A percentile compares a stretch with the other conserved stretches of the same genome.
These are phyloP conservation scores for Oncopodura yosiiana DNA, from an alignment of 1,140 invertebrate genomes.

Conservation along the genomic window DNA sequence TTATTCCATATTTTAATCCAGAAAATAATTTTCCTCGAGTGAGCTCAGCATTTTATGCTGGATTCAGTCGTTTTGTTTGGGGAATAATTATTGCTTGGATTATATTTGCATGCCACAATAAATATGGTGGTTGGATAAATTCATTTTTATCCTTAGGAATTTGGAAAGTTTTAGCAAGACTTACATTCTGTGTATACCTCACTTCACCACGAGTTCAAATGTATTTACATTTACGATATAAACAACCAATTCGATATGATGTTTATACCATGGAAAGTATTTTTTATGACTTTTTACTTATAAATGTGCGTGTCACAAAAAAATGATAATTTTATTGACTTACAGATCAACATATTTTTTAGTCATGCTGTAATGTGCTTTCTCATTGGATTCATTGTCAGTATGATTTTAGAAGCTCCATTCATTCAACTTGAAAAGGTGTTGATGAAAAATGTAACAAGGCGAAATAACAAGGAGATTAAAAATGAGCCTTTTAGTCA, in stretches of 20 bases:
- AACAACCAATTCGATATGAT: neutral
- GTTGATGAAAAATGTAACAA: too few relatives aligned
- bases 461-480: too few relatives aligned
- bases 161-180: constrained; percentile 45
- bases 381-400: neutral
- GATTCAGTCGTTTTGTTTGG: too few relatives aligned
- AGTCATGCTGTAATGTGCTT: neutral
- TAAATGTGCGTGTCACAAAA: too few relatives aligned
- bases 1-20: constrained; percentile 37
- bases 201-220: constrained; percentile 35
- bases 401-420: constrained; percentile 15
- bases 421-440: constrained; percentile 10
- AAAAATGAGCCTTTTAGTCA: too few relatives aligned
- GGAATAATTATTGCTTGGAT: too few relatives aligned
- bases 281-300: too few relatives aligned
- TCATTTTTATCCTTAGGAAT: constrained; percentile 45
- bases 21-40: too few relatives aligned
- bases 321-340: too few relatives aligned
- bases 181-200: constrained; percentile 51
- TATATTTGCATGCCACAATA: too few relatives aligned
- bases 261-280: neutral
- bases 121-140: constrained; percentile 50
- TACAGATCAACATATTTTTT: too few relatives aligned
- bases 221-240: neutral
- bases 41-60: too few relatives aligned